Base-by-base conservation (phyloP, 2,888 invertebrate genomes). In the Drosophila lacicola region DNA sequence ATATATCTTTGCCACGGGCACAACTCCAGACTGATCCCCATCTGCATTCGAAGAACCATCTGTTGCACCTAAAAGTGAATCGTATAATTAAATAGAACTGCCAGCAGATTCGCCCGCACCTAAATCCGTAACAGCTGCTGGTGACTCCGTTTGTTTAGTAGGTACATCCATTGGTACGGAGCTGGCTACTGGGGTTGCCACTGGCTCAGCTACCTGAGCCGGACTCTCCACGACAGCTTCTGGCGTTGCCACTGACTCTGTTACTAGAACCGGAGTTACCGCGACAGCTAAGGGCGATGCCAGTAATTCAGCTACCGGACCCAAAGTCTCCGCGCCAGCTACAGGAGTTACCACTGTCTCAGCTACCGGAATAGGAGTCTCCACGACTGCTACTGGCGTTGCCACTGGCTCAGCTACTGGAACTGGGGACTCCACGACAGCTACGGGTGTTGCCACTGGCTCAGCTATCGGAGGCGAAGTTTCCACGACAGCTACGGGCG, bases 1-100 rank as follows among this genome's bases (percentile, higher is more conserved):
- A 29, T 55, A 67, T 65, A 89, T 86, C 41, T 84, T 89, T 4
- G 84, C 82, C 1, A 78, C 75, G 1, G 88, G 75, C 17, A 68
- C 58, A 36, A 33, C 53, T 25, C 65, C 84, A 13, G 37, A 47
- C 21, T 49, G 25, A 47, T 57, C 54, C 14, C 10, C n/a, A 19
- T 56, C 54, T 51, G 36, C 13, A 47, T 39, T 25, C 1, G 58
- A 34, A 34, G 34, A 19, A n/a, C 6, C 49, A n/a, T 8, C n/a
- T 10, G 33, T 21, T 33, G 34, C 21, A 33, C 37, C 66, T 66
- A 49, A 49, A 63, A 65, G n/a, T 34, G 11, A 34, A 14, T 36
- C 5, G 37, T 13, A 13, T 19, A 53, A 36, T 49, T 6, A 45
- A 57, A 46, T 17, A 4, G 9, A 34, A 17, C 11, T 21, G n/a